phyloP scores from a whole-genome alignment of 2,797 vertebrate species.

The Semaprochilodus insignis region DNA sequence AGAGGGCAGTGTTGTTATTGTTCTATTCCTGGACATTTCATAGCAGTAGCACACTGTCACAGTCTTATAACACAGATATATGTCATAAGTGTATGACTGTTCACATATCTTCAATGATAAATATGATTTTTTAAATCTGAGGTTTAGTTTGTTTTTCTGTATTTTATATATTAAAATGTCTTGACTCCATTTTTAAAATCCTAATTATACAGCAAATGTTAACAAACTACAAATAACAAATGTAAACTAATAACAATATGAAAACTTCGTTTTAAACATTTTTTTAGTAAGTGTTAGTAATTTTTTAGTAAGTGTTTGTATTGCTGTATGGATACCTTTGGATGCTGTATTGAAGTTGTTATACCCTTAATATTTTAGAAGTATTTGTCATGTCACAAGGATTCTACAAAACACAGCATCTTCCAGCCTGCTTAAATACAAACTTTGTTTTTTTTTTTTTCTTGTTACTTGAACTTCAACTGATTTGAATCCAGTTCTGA shows the following conservation, averaged over 20 bases:
- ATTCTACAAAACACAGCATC: not conserved
- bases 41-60: not conserved
- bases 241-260: too few relatives aligned
- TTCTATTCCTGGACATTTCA: constrained; percentile 5
- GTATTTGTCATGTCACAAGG: not conserved
- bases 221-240: too few relatives aligned
- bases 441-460: not conserved
- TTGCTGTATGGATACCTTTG: too few relatives aligned
- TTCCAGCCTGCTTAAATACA: not conserved
- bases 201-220: too few relatives aligned
- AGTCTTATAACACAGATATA: not conserved
- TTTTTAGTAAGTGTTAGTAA: too few relatives aligned
- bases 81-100: not conserved
- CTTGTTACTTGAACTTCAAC: not conserved
- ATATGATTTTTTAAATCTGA: too few relatives aligned
- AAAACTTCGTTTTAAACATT: too few relatives aligned
- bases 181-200: too few relatives aligned
- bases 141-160: too few relatives aligned
- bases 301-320: too few relatives aligned
- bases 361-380: not conserved
- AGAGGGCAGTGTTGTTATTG: constrained; percentile 28
- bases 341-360: not conserved
- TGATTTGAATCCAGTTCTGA: constrained; percentile 78
- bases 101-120: too few relatives aligned
- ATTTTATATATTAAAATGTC: too few relatives aligned